Conservation (phyloP, 2,797 vertebrate genomes). For the Ctenosaura bakeri region DNA sequence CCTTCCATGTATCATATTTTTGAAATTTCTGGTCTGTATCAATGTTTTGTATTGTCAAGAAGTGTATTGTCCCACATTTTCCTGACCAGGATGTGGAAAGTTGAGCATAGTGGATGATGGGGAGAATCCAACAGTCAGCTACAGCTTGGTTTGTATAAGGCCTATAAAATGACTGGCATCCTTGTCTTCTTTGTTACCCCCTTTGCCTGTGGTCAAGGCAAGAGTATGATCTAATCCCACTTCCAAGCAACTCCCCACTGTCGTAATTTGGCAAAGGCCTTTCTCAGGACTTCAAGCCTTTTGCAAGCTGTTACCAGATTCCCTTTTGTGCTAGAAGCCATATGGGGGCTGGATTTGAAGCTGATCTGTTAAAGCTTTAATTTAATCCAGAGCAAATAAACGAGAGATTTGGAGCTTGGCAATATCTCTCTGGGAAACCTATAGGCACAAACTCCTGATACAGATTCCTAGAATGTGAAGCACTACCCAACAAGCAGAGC, state of each 20-base stretch:
- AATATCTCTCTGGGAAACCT: constrained; percentile 71
- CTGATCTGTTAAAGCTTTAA: constrained; percentile 65
- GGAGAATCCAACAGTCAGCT: background rate
- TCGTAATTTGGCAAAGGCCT: background rate
- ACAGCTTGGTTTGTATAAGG: background rate
- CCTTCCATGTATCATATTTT: background rate
- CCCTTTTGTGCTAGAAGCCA: constrained; percentile 66
- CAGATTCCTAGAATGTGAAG: background rate
- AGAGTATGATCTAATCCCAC: background rate
- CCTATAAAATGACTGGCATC: background rate
- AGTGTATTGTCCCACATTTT: background rate
- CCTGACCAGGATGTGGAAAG: background rate
- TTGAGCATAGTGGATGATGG: background rate
- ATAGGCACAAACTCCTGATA: background rate
- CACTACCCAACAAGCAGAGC: background rate
- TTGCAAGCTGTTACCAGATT: constrained; percentile 73
- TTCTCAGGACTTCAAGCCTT: constrained; percentile 40
- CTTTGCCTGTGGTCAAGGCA: constrained; percentile 17
- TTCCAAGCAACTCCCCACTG: background rate
- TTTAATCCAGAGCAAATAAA: constrained; percentile 67
- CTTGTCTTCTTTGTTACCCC: constrained; percentile 4
- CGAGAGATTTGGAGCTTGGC: constrained; percentile 61
- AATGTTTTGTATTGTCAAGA: no score
- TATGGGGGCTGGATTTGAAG: constrained; percentile 68
- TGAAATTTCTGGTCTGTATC: background rate